Evolutionary conservation across 2,113 vertebrate species (phyloP).

Genomic region (Tychaedon coryphoeus): DNA sequence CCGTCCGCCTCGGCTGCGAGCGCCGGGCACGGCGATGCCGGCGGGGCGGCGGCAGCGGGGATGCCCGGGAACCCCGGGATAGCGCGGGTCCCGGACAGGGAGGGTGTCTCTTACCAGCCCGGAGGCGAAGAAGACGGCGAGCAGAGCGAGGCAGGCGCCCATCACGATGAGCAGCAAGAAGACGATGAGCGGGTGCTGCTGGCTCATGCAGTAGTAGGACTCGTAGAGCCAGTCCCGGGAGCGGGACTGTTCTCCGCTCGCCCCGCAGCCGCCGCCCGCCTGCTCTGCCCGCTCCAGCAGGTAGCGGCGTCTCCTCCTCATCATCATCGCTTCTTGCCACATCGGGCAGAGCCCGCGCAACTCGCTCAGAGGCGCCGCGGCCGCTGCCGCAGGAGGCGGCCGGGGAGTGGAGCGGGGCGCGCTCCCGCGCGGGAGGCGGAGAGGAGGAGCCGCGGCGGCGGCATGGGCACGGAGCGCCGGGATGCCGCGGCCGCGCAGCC

Average conservation of each 20-base stretch:
- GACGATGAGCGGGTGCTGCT: constrained; percentile 96
- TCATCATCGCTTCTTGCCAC: constrained; percentile 89
- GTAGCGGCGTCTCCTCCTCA: constrained; percentile 84
- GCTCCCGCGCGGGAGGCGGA: constrained; percentile 29
- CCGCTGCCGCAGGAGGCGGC: constrained; percentile 21
- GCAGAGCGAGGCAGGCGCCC: constrained; percentile 93
- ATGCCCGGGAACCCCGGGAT: not conserved
- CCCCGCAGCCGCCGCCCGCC: constrained; percentile 53
- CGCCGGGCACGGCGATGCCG: not conserved
- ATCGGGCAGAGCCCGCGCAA: constrained; percentile 63
- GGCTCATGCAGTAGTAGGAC: constrained; percentile 98
- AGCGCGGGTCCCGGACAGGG: not conserved
- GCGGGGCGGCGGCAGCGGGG: not conserved
- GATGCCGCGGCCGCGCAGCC: not conserved
- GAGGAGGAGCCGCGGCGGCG: constrained; percentile 34
- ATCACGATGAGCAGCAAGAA: constrained; percentile 97
- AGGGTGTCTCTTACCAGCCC: constrained; percentile 86
- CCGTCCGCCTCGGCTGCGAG: not conserved
- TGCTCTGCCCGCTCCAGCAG: constrained; percentile 77
- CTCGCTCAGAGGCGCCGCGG: constrained; percentile 15
- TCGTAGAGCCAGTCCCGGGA: constrained; percentile 95
- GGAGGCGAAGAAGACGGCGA: constrained; percentile 95
- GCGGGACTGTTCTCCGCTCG: constrained; percentile 71
- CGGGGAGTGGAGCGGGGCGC: constrained; percentile 36
- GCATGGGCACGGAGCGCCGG: not conserved